Base-by-base conservation (phyloP, 2,797 vertebrate species). In the Anniella stebbinsi region DNA sequence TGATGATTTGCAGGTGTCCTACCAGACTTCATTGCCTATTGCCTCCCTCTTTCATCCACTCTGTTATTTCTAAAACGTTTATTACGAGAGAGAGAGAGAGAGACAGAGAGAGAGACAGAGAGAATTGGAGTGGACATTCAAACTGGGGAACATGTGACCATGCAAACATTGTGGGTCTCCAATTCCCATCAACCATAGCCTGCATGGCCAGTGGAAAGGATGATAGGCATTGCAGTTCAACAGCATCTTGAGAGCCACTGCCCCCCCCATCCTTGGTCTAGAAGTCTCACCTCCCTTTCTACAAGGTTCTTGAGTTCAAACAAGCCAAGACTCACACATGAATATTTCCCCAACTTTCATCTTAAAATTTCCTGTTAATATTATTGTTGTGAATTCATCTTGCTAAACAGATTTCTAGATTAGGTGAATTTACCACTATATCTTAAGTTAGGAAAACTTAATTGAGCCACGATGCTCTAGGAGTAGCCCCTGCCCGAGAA, bases 241-340 rank as follows among this genome's bases (percentile, higher is more conserved):
- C 48, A 4, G 48, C 48, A 48, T n/a, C n/a, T n/a, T n/a, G n/a
- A n/a, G n/a, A n/a, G n/a, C n/a, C n/a, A n/a, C n/a, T n/a, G n/a
- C n/a, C 48, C 48, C 48, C 48, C 8, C 8, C 8, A 3, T 8
- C 48, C 8, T 8, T 4, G 33, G 45, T 80, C 25, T 54, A 54
- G 77, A 48, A 18, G 51, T 54, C 51, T 80, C 25, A 86, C 4
- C 66, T 8, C 66, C 36, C 0, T 91, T 89, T 13, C 23, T 5
- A 2, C n/a, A 36, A 86, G 0, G 33, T 91, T 91, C 67, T 82
- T 66, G 1, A 30, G 15, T 85, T 90, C 30, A 80, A 90, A 36
- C 0, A n/a, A n/a, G n/a, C n/a, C 85, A 87, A 81, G 60, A 91
- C 3, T 89, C 1, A 36, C 45, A 67, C 12, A 36, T 51, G 23